Evolutionary conservation across 1,140 invertebrate genomes (phyloP), one percentile per base, ranked within the genome.

Genomic region (Conus betulinus): DNA sequence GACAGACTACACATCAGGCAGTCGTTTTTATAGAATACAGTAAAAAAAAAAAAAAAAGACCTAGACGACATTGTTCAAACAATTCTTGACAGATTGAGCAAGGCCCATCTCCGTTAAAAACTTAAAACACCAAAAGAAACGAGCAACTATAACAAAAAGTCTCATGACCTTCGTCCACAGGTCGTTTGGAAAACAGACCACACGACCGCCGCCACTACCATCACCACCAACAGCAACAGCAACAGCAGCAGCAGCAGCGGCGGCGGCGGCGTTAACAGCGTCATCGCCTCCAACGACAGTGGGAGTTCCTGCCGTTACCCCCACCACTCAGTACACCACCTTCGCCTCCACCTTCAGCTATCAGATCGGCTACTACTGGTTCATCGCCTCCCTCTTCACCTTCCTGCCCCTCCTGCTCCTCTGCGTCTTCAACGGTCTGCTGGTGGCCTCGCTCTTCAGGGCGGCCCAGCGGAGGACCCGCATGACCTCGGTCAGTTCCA

Each of bases 371-470:
- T 97, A 97, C 94, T 97, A 96, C 90, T 96, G 97, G 96, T 96
- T 97, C 91, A 96, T 96, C n/a, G 95, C 39, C 90, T 97, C 23
- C 97, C 97, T 0, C 94, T 97, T 39, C 39, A 39, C 39, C 39
- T 39, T 39, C 39, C 39, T 39, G 39, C 39, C 39, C 39, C 39
- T 39, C 4, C 90, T 96, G 5, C 93, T 97, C 3, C 94, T 98
- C 87, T 96, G 96, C 15, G 96, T 97, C 91, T 97, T 98, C 92
- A 98, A 98, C 94, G 96, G 96, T 84, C 96, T 97, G 89, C 95
- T 98, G 17, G 96, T 97, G 15, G 94, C 96, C 87, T 96, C 97
- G 15, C 97, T 97, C 3, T 96, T 96, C 91, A 95, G 86, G 96
- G 97, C 67, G 94, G 96, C 89, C 93, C 93, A 86, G 93, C 96